Conservation (phyloP, 2,113 vertebrate species). For the Thalassoma bifasciatum region DNA sequence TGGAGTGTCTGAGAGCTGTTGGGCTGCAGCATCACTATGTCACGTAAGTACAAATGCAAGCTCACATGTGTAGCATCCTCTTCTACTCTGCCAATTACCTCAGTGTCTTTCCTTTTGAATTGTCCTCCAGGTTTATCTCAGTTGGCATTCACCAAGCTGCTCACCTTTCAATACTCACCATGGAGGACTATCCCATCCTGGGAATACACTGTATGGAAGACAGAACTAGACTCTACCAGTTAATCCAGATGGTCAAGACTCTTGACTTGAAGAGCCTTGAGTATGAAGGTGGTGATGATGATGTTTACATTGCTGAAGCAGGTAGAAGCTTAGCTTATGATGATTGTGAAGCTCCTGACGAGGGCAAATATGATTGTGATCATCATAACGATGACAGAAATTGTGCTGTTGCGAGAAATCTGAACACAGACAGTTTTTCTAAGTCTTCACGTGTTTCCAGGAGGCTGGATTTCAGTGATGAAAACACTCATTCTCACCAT, state of each 20-base stretch:
- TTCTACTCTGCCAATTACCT: background rate
- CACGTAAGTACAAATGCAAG: conserved; percentile 70
- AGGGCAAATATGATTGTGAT: conserved; percentile 19
- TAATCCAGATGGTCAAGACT: conserved; percentile 88
- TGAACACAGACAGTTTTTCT: conserved; percentile 24
- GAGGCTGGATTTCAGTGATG: conserved; percentile 83
- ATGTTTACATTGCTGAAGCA: background rate
- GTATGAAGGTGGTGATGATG: conserved; percentile 10
- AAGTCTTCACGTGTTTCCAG: conserved; percentile 77
- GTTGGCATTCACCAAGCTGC: conserved; percentile 84
- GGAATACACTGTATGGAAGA: conserved; percentile 87
- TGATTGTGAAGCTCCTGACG: conserved; percentile 57
- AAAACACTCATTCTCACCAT: conserved; percentile 12
- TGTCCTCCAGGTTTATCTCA: conserved; percentile 78
- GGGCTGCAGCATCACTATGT: conserved; percentile 88
- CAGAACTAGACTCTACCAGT: conserved; percentile 87
- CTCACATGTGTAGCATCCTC: background rate
- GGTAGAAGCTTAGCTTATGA: conserved; percentile 16
- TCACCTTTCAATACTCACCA: conserved; percentile 85
- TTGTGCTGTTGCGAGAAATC: background rate
- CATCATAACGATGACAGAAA: conserved; percentile 18
- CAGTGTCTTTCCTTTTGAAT: background rate
- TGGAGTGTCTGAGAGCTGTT: conserved; percentile 88
- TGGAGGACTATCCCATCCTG: conserved; percentile 87
- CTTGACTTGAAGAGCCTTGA: conserved; percentile 71